Evolutionary conservation across 2,797 vertebrate species (phyloP).

Genomic region (Megalops cyprinoides): DNA sequence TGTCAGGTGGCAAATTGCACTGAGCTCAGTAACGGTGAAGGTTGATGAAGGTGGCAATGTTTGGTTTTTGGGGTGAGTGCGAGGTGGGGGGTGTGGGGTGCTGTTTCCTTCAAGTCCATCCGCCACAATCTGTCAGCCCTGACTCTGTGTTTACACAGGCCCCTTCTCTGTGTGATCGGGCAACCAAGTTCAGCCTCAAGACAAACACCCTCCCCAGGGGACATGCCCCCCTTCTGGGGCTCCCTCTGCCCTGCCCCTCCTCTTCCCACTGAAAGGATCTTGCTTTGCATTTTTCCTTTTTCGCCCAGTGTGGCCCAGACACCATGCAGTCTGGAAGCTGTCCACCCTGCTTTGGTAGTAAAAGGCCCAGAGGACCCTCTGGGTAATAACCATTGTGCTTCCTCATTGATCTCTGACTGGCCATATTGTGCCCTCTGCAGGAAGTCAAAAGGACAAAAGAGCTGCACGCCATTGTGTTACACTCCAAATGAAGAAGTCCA

Average conservation of each 20-base stretch:
- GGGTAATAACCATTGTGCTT: conserved; percentile 78
- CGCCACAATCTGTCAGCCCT: background rate
- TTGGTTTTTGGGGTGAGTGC: background rate
- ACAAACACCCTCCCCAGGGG: conserved; percentile 50
- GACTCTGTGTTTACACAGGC: conserved; percentile 29
- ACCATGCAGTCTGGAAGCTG: conserved; percentile 70
- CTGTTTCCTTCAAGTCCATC: background rate
- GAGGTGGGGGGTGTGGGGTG: background rate
- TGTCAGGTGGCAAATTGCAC: background rate
- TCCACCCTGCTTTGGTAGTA: conserved; percentile 65
- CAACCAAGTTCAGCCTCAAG: conserved; percentile 76
- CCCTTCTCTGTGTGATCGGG: conserved; percentile 66
- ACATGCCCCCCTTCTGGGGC: conserved; percentile 15
- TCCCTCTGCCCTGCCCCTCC: conserved; percentile 8
- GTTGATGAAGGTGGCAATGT: background rate
- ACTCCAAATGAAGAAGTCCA: conserved; percentile 82
- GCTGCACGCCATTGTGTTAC: conserved; percentile 77
- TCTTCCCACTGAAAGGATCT: conserved; percentile 32
- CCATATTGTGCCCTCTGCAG: conserved; percentile 80
- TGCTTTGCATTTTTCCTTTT: conserved; percentile 37
- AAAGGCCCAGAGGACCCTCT: conserved; percentile 63
- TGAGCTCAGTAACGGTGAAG: background rate
- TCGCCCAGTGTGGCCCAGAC: conserved; percentile 64
- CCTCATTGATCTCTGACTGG: conserved; percentile 77
- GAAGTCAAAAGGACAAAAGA: conserved; percentile 80